These are phyloP conservation scores for Iphiclides podalirius DNA, from an alignment of 2,888 invertebrate genomes.

Conservation along the genomic window DNA sequence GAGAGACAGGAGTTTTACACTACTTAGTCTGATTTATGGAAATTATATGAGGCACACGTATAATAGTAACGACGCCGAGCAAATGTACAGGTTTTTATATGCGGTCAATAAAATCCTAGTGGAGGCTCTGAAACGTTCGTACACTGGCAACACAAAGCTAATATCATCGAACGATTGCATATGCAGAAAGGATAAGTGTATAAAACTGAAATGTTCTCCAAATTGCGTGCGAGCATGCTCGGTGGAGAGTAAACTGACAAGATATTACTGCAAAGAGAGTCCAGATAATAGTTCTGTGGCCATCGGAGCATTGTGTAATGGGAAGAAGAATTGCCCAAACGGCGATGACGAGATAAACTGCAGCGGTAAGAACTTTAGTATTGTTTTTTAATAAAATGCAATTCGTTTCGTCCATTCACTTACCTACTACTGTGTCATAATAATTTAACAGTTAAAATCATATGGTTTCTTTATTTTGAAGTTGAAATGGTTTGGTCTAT, in stretches of 20 bases:
- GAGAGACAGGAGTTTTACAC: constrained; percentile 45
- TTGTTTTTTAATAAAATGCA: neutral
- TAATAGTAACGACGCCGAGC: constrained; percentile 36
- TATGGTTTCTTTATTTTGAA: too few species aligned
- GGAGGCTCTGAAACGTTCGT: constrained; percentile 49
- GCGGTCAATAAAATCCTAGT: constrained; percentile 48
- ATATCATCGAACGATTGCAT: constrained; percentile 44
- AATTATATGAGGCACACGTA: constrained; percentile 33
- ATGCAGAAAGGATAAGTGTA: constrained; percentile 48
- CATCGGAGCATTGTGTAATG: constrained; percentile 50
- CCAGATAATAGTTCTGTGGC: constrained; percentile 36
- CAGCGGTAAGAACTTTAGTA: constrained; percentile 30
- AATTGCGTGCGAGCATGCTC: constrained; percentile 49
- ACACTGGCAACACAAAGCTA: constrained; percentile 51
- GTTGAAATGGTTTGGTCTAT: too few species aligned
- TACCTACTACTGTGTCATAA: too few species aligned
- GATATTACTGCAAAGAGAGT: constrained; percentile 42
- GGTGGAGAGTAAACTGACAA: constrained; percentile 44
- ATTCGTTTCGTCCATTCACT: too few species aligned
- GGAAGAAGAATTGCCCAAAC: constrained; percentile 47
- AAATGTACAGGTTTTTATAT: constrained; percentile 42
- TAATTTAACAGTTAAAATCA: too few species aligned
- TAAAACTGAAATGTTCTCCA: constrained; percentile 42
- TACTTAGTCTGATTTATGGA: constrained; percentile 43
- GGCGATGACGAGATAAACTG: constrained; percentile 58